Evolutionary conservation across 2,797 vertebrate species (phyloP).

Genomic region (Melanotaenia pygmaea): DNA sequence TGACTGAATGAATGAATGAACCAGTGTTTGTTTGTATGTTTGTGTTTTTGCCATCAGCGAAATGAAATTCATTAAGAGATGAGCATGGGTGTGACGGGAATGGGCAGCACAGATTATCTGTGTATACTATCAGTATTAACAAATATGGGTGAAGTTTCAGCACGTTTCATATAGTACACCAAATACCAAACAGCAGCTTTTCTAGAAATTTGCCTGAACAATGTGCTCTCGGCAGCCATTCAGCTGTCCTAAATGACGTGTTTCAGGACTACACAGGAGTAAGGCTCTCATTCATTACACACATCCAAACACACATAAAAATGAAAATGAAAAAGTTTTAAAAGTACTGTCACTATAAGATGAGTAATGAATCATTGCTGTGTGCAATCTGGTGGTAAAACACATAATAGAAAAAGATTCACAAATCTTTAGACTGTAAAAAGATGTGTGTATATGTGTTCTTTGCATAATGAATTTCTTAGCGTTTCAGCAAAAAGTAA

Average conservation of each 20-base stretch:
- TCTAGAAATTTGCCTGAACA: conserved; percentile 78
- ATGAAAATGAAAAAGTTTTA: background rate
- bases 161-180: background rate
- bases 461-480: too few relatives aligned
- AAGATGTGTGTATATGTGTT: too few relatives aligned
- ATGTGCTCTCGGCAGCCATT: conserved; percentile 67
- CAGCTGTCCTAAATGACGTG: conserved; percentile 49
- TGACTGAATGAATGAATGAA: background rate
- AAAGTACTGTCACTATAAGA: background rate
- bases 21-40: background rate
- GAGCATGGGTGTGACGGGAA: background rate
- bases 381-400: background rate
- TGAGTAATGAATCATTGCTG: background rate
- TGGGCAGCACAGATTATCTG: background rate
- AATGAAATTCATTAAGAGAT: background rate
- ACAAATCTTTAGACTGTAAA: too few relatives aligned
- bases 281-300: conserved; percentile 41
- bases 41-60: background rate
- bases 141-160: background rate
- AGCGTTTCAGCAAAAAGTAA: too few relatives aligned
- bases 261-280: conserved; percentile 47
- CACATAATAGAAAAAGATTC: background rate
- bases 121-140: background rate
- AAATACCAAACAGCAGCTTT: conserved; percentile 40
- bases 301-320: conserved; percentile 1